Base-by-base conservation (phyloP, 2,888 invertebrate species). In the Synergus gifuensis region DNA sequence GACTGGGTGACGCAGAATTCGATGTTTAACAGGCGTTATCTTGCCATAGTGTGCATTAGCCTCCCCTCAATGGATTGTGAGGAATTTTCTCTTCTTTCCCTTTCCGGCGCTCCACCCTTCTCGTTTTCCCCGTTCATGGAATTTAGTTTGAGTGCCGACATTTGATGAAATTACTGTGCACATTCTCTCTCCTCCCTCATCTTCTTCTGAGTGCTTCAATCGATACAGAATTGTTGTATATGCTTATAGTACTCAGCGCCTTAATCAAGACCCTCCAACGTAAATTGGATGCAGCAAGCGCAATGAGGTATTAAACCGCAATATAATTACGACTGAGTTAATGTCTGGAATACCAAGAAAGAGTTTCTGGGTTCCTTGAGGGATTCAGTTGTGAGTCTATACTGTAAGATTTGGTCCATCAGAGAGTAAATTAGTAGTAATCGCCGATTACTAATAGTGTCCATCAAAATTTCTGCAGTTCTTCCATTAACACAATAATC, bases 21-120 rank as follows among this genome's bases (percentile, higher is more conserved):
- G 73, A 73, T 73, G 73, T 73, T 73, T 73, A 54, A 49, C 73
- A 73, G 73, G 49, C 54, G 54, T 73, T 73, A 73, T 73, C 54
- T 73, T 54, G 54, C 73, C 73, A 54, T 54, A 36, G 11, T 54
- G 54, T 73, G 28, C 36, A 73, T 73, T 73, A 73, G 73, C 73
- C n/a, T 46, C 40, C 28, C 36, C n/a, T 36, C 36, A 22, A 28
- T 5, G 54, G 28, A 73, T 40, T 73, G 60, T 77, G 58, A 66
- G 81, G 79, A 76, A 76, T 66, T 69, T 14, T 62, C 58, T 64
- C 58, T 64, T 80, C 82, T 77, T 42, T 14, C 49, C 58, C 40
- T 76, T 42, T 64, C 54, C 42, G 16, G 40, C 28, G 40, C 36
- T 64, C 9, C 62, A 16, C 36, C 66, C 67, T 58, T n/a, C 62